Percentiles rank a stretch among this genome's conserved stretches.
These are phyloP conservation scores for Thermophis baileyi DNA, from an alignment of 2,113 vertebrate species.

Conservation along the genomic window DNA sequence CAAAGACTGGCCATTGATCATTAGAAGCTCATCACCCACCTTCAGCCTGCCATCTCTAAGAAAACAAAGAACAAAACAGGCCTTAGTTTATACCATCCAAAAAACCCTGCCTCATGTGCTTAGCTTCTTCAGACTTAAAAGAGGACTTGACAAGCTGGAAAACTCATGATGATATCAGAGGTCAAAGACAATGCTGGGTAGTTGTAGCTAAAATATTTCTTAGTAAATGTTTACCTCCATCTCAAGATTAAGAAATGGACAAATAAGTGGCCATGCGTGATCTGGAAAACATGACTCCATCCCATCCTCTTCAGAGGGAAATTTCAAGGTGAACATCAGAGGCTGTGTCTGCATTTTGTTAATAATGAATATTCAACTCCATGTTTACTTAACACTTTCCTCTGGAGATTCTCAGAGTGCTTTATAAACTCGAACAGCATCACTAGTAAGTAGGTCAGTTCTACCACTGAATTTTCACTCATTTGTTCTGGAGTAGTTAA, in stretches of 20 bases:
- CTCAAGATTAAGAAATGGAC: neutral
- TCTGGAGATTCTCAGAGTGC: constrained; percentile 12
- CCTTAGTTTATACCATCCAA: fast-evolving
- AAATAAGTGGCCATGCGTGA: neutral
- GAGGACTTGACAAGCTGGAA: fast-evolving
- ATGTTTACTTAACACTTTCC: constrained; percentile 26
- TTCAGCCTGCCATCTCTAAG: constrained; percentile 88
- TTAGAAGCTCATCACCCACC: constrained; percentile 87
- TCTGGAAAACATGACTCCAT: neutral
- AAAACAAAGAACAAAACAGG: constrained; percentile 46
- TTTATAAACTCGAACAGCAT: constrained; percentile 5
- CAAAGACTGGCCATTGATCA: constrained; percentile 91
- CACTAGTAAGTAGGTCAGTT: constrained; percentile 29
- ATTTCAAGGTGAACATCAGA: neutral
- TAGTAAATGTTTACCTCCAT: fast-evolving
- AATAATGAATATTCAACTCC: constrained; percentile 32
- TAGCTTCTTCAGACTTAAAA: constrained; percentile 13
- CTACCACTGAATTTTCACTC: constrained; percentile 18
- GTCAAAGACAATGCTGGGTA: neutral
- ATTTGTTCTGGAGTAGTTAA: neutral
- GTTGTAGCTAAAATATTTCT: neutral
- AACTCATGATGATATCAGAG: neutral
- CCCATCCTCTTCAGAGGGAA: neutral
- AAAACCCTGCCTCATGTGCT: neutral
- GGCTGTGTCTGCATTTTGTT: constrained; percentile 16